Evolutionary conservation across 1,140 invertebrate genomes (phyloP), one percentile per base, ranked within the genome.

Genomic region (Whitmania pigra): DNA sequence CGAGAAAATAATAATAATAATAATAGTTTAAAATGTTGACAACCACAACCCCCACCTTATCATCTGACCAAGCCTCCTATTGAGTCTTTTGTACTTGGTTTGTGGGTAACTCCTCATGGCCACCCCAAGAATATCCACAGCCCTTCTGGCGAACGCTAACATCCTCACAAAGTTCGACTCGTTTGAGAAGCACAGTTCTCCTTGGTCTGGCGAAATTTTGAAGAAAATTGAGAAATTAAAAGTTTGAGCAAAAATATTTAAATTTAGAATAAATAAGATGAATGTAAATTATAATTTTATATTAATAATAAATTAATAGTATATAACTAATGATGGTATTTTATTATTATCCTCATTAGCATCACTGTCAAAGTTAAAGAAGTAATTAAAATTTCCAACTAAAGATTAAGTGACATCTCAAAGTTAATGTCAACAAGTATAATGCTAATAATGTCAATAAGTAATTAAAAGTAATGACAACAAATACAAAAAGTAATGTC

Each of bases 91-190:
- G 57, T 63, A 63, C 11, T 63, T 22, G 7, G 57, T 22, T 31
- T 63, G 57, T 15, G 22, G 57, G 22, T 25, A 63, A 25, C 11
- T 63, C 29, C 57, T 63, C 57, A 63, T 63, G 57, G 57, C 57
- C 29, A 22, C 11, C 22, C 57, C 57, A 2, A 63, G 11, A n/a
- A 63, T 63, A 7, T 63, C 57, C 22, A 63, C 29, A 2, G 29
- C 22, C 57, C 57, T 63, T 7, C 29, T 63, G 0, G 57, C 57
- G 29, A 63, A 31, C 22, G 57, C 57, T 31, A 63, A 63, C 57
- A 63, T 22, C 57, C 57, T 63, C 57, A 63, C 22, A 63, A 63
- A 63, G 29, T 31, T 63, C 18, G 57, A 63, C 29, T 63, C 57
- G 11, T 31, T 63, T 31, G 29, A 31, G 18, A 25, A 63, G 9